Conservation (phyloP, 2,797 vertebrate genomes). For the Sternotherus odoratus region DNA sequence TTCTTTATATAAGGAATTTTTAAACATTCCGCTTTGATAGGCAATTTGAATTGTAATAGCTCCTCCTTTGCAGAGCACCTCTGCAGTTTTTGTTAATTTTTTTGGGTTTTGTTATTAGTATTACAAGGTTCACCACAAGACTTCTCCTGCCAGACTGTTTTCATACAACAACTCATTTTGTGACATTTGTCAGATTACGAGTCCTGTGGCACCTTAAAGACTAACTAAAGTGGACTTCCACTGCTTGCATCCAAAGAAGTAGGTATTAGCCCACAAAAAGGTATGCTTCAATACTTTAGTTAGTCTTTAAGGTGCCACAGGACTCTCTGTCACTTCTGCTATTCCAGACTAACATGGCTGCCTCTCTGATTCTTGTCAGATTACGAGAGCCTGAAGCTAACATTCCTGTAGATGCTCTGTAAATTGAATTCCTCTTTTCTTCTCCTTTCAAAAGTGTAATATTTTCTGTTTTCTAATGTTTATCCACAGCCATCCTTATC, state of each 20-base stretch:
- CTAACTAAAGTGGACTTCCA: too few species aligned
- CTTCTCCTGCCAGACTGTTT: not conserved
- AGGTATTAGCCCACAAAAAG: too few species aligned
- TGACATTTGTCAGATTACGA: not conserved
- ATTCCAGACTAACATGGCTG: too few species aligned
- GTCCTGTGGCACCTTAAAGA: too few species aligned
- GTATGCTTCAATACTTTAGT: too few species aligned
- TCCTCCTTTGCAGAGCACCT: slow-evolving; percentile 1
- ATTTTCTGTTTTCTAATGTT: slow-evolving; percentile 4
- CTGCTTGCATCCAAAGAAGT: too few species aligned
- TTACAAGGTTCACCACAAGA: not conserved
- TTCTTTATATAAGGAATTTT: slow-evolving; percentile 23
- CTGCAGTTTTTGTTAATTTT: not conserved
- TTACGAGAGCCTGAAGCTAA: not conserved
- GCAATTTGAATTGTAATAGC: slow-evolving; percentile 21
- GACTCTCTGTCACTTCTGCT: too few species aligned
- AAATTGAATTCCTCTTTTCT: not conserved
- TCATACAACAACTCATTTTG: not conserved
- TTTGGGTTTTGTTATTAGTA: not conserved
- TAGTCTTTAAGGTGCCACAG: too few species aligned
- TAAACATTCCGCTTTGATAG: not conserved
- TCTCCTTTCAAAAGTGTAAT: not conserved
- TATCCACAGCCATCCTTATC: not conserved
- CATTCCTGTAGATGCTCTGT: fast-evolving
- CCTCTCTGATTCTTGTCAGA: too few species aligned